Base-by-base conservation (phyloP, 2,888 invertebrate species). In the Crematogaster levior region DNA sequence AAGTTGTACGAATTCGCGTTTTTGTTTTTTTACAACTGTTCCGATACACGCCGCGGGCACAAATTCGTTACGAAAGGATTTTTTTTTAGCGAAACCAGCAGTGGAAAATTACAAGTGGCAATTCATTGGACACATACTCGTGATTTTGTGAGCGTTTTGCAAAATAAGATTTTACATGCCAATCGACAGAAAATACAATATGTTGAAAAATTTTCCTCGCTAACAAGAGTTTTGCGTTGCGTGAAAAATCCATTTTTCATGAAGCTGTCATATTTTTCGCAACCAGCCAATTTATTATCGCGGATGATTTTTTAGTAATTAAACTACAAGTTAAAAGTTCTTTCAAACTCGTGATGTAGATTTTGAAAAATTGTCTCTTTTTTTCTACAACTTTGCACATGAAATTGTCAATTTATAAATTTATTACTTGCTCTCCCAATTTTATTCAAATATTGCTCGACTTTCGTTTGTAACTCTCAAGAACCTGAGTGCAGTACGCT, bases 61-160 rank as follows among this genome's bases (percentile, higher is more conserved):
- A 43, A 70, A 56, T 58, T 70, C 12, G 70, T 79, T 70, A 51
- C 34, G 56, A 46, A 40, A 46, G 43, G 46, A 34, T 46, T 68
- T 30, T 68, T 56, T 21, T 34, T 34, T 34, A 34, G 15, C 10
- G 34, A 43, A 70, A 79, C 70, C 56, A 46, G 12, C 56, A 30
- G 12, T 51, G 37, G 77, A 79, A 70, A 79, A 79, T 79, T 79
- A 79, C 70, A 68, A 43, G 77, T 56, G 77, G 70, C 43, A 79
- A 56, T 58, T 70, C 34, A 27, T 37, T 46, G 61, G 40, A 43
- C 21, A 30, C 21, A 3, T 34, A 27, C 56, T 56, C 70, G 53
- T 37, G 51, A 77, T 77, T 53, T 56, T 43, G 27, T 48, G 43
- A 43, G 53, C 68, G 30, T 43, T 68, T 37, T 30, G n/a, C 30